Evolutionary conservation across 2,113 vertebrate genomes (phyloP).

Genomic region (Zeus faber): DNA sequence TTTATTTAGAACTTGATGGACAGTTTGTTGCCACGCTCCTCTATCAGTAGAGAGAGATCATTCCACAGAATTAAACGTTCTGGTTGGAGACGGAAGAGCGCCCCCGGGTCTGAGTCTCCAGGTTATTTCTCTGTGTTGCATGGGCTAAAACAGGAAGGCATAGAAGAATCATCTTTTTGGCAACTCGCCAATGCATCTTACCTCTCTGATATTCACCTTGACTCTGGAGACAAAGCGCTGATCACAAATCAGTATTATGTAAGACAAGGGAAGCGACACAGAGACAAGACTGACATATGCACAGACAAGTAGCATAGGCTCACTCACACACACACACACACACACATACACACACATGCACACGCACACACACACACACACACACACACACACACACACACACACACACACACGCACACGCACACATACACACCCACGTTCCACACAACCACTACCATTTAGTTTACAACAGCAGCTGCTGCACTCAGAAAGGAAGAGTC

Average conservation of each 20-base stretch:
- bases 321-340: slow-evolving; percentile 6
- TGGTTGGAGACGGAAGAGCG: too few species aligned
- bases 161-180: too few species aligned
- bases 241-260: slow-evolving; percentile 7
- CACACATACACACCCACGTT: not conserved
- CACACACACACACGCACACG: not conserved
- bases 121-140: too few species aligned
- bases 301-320: slow-evolving; percentile 1
- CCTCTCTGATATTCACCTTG: not conserved
- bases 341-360: slow-evolving; percentile 4
- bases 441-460: slow-evolving; percentile 4
- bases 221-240: slow-evolving; percentile 4
- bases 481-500: slow-evolving; percentile 25
- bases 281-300: not conserved
- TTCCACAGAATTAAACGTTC: too few species aligned
- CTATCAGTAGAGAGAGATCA: too few species aligned
- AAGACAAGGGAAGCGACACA: not conserved
- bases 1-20: too few species aligned
- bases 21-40: too few species aligned
- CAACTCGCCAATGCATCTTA: not conserved
- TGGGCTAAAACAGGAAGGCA: too few species aligned
- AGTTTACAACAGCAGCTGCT: slow-evolving; percentile 39
- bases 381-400: not conserved
- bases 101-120: too few species aligned
- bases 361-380: slow-evolving; percentile 5